Evolutionary conservation across 2,113 vertebrate species (phyloP).

Genomic region (Hylia prasina): DNA sequence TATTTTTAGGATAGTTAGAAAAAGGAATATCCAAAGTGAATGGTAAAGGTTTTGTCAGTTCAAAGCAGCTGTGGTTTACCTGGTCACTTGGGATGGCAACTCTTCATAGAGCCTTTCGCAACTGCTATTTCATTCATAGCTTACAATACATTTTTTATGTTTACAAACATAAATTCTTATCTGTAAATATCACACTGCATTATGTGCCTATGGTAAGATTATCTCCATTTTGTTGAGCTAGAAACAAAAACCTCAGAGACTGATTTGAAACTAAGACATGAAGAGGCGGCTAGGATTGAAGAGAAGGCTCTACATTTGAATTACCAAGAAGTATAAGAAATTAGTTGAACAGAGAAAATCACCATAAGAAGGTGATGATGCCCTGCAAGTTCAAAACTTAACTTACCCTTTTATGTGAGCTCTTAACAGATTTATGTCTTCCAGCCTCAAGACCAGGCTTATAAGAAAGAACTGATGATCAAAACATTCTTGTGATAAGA

Average conservation of each 20-base stretch:
- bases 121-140: background rate
- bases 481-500: background rate
- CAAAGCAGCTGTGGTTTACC: background rate
- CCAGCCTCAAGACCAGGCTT: background rate
- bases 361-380: background rate
- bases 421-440: background rate
- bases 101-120: background rate
- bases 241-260: background rate
- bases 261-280: background rate
- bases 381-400: background rate
- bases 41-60: background rate
- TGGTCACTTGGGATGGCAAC: accelerated
- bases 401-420: background rate
- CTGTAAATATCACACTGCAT: background rate
- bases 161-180: background rate
- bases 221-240: background rate
- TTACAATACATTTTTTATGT: background rate
- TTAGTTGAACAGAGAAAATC: background rate
- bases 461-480: background rate
- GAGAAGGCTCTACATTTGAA: background rate
- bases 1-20: background rate
- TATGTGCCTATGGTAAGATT: background rate
- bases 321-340: background rate
- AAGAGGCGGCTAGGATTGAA: background rate
- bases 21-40: background rate